Base-by-base conservation (phyloP, 2,113 vertebrate genomes). In the Etia nguti region DNA sequence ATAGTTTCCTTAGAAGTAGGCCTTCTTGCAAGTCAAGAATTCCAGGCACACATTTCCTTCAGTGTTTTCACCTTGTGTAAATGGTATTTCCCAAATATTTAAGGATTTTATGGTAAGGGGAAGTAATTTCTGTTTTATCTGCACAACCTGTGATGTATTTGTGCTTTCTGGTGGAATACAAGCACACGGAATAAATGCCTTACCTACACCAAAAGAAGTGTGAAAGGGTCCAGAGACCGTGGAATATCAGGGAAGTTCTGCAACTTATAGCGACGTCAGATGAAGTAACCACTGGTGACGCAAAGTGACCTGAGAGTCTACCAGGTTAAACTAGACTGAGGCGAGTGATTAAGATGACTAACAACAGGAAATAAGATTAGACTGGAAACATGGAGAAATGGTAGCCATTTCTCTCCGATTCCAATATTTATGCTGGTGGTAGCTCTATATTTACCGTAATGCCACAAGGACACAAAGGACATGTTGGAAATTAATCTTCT, bases 341-440 rank as follows among this genome's bases (percentile, higher is more conserved):
- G 41, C 12, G 4, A 13, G 12, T 11, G 11, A 43, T 3, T 31
- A 26, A 57, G 26, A 59, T 15, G 36, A 43, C 8, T 24, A 43
- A 15, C 5, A 70, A 13, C 13, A 70, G 22, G 0, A 73, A 26
- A 46, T 16, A 24, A 46, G 13, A 73, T 46, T 73, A 73, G 68
- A 46, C 22, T 73, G 16, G 68, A 73, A 73, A 73, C 41, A 73
- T 46, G 68, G 68, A 70, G 8, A 73, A 73, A 73, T 13, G 68
- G 1, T 2, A 73, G 13, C 13, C 1, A 0, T 73, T 73, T 73
- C 15, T 26, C 22, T 24, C 68, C 46, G 22, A 46, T 24, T 73
- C 22, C 15, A 73, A 16, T 70, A 43, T 1, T 1, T 46, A 73
- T 73, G 41, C 0, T 50, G 41, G 15, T 75, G 43, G 43, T 48